These are phyloP conservation scores for Tuberolachnus salignus DNA, from an alignment of 2,888 invertebrate species.

Conservation along the genomic window DNA sequence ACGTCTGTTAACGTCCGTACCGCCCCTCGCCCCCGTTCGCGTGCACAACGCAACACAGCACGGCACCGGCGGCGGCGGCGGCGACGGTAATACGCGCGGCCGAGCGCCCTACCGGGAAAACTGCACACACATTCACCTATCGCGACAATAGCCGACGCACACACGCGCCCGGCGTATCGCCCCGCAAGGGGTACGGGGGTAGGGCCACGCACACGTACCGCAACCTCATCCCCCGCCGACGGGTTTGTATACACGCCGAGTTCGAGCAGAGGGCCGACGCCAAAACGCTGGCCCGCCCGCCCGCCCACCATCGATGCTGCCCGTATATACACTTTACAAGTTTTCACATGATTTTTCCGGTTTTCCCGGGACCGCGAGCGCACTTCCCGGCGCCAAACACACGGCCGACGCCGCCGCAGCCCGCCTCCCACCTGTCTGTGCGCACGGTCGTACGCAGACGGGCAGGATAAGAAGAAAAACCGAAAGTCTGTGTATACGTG, in stretches of 20 bases:
- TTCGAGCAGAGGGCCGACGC: conserved; percentile 34
- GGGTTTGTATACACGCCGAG: background rate
- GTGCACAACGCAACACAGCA: background rate
- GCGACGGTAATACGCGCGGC: background rate
- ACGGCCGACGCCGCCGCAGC: conserved; percentile 18
- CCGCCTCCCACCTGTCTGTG: conserved; percentile 43
- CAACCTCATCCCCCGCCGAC: too few relatives aligned
- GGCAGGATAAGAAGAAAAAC: conserved; percentile 40
- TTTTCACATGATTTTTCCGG: conserved; percentile 57
- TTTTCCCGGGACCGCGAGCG: conserved; percentile 44
- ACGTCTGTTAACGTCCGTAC: conserved; percentile 54
- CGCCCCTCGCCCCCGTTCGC: background rate
- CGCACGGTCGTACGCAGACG: background rate
- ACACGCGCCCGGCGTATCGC: too few relatives aligned
- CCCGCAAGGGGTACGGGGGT: too few relatives aligned
- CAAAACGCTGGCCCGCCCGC: conserved; percentile 24
- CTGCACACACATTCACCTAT: conserved; percentile 36
- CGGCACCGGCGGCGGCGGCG: background rate
- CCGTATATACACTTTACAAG: conserved; percentile 42
- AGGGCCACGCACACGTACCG: too few relatives aligned
- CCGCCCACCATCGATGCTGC: background rate
- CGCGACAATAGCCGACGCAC: conserved; percentile 32
- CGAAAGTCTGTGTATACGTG: conserved; percentile 31
- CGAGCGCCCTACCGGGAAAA: background rate
- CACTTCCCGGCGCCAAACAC: conserved; percentile 55